These are phyloP conservation scores for Phalacrocorax pelagicus DNA, from an alignment of 2,113 vertebrate species.

Conservation along the genomic window DNA sequence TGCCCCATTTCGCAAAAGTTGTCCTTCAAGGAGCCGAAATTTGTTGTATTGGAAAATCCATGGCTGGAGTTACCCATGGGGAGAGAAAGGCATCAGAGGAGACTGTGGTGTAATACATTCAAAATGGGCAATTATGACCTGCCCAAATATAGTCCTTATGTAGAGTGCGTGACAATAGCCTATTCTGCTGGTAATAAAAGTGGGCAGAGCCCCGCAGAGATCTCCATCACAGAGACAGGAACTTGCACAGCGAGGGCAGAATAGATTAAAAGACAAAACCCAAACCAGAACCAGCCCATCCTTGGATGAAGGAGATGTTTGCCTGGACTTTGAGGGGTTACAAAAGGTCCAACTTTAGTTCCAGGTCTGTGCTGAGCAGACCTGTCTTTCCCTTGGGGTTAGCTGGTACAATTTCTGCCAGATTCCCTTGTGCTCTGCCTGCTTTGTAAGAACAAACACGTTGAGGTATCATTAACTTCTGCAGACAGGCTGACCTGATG, in stretches of 20 bases:
- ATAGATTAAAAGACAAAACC: slow-evolving; percentile 30
- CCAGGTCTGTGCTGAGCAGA: not conserved
- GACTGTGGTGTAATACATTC: not conserved
- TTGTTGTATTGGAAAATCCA: slow-evolving; percentile 4
- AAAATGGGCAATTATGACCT: not conserved
- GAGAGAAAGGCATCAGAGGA: not conserved
- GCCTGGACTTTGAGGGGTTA: not conserved
- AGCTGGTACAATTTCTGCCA: not conserved
- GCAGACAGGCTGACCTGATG: not conserved
- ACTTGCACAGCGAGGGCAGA: not conserved
- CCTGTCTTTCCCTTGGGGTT: not conserved
- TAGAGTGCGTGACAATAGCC: not conserved
- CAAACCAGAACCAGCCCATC: not conserved
- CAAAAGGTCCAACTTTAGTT: not conserved
- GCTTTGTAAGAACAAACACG: not conserved
- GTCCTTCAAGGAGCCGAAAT: not conserved
- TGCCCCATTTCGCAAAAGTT: not conserved
- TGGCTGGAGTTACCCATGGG: not conserved
- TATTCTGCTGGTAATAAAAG: slow-evolving; percentile 1
- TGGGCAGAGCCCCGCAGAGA: not conserved
- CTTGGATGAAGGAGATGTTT: not conserved
- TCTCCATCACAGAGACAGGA: not conserved
- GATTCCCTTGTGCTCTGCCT: not conserved
- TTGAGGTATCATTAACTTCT: not conserved
- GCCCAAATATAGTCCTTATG: not conserved